A percentile compares a stretch with the other conserved stretches of the same genome.
Evolutionary conservation across 2,888 invertebrate species (phyloP).

Genomic region (Drosophila greeni): DNA sequence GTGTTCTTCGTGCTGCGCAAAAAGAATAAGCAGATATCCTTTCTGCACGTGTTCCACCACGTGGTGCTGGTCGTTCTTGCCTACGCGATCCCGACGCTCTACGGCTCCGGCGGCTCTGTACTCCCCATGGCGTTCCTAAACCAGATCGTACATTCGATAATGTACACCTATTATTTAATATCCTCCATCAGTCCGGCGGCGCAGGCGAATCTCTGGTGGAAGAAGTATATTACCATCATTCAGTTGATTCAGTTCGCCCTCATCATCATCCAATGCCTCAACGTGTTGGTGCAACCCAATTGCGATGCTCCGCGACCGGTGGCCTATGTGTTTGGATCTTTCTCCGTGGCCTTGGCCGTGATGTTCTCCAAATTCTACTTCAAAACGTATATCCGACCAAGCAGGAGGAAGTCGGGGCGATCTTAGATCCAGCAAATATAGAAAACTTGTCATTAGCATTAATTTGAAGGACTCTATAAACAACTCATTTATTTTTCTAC

Average conservation of each 20-base stretch:
- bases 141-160: conserved; percentile 35
- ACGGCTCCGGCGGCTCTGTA: conserved; percentile 35
- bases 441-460: not conserved
- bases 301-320: not conserved
- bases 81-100: conserved; percentile 1
- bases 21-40: conserved; percentile 47
- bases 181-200: conserved; percentile 25
- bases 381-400: not conserved
- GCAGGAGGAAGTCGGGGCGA: not conserved
- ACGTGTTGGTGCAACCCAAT: conserved; percentile 1
- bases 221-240: conserved; percentile 47
- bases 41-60: conserved; percentile 50
- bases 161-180: conserved; percentile 52
- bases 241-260: conserved; percentile 47
- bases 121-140: conserved; percentile 29
- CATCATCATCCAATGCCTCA: conserved; percentile 6
- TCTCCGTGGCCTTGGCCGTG: conserved; percentile 4
- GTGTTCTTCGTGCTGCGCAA: conserved; percentile 57
- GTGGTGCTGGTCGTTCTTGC: conserved; percentile 26
- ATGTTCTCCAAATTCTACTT: conserved; percentile 16
- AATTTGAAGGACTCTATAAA: not conserved
- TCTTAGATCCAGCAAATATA: not conserved
- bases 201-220: conserved; percentile 41
- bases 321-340: not conserved
- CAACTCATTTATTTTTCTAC: not conserved